phyloP scores from a whole-genome alignment of 2,113 vertebrate species.

The Drymodes brunneopygia region DNA sequence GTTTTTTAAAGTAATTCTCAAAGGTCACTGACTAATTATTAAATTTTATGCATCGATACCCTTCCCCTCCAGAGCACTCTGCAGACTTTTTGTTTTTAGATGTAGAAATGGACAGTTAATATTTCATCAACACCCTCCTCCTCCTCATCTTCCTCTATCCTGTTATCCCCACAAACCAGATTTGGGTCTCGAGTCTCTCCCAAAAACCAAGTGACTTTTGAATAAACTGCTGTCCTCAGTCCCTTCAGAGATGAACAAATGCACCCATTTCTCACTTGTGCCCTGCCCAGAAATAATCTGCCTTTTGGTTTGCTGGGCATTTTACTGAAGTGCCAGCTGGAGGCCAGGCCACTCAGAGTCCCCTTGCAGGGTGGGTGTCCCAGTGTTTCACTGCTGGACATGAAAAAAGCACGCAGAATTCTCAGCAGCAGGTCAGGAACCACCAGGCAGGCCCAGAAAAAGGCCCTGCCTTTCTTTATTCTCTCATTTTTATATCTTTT shows the following conservation, averaged over 20 bases:
- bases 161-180: not conserved
- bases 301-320: not conserved
- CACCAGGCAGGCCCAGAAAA: no score
- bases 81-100: not conserved
- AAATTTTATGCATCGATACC: not conserved
- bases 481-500: no score
- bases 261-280: not conserved
- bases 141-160: not conserved
- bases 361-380: not conserved
- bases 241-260: not conserved
- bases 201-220: not conserved
- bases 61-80: not conserved
- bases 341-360: not conserved
- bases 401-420: no score
- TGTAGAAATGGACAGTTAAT: not conserved
- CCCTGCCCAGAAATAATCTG: not conserved
- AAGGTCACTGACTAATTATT: not conserved
- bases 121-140: not conserved
- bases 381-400: no score
- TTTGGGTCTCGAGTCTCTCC: not conserved
- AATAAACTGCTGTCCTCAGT: not conserved
- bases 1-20: not conserved
- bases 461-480: no score
- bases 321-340: not conserved
- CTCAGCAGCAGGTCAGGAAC: no score